Percentiles rank a stretch among this genome's conserved stretches.
These are phyloP conservation scores for Benitochromis conjunctus DNA, from an alignment of 2,113 vertebrate genomes.

Conservation along the genomic window DNA sequence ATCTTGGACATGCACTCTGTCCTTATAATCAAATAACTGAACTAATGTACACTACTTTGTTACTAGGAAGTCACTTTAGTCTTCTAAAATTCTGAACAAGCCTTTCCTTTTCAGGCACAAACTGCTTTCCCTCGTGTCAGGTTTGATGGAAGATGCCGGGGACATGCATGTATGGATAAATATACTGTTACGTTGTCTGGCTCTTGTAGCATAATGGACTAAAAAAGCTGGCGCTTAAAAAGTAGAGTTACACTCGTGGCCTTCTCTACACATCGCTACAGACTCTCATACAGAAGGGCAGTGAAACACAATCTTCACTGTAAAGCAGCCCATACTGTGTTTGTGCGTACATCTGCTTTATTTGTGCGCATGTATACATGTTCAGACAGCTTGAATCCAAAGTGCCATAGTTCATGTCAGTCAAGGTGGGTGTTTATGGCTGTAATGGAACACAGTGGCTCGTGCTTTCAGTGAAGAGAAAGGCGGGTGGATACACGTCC, in stretches of 20 bases:
- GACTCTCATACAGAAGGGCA: not conserved
- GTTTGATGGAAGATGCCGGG: not conserved
- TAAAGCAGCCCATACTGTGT: not conserved
- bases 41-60: not conserved
- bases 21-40: not conserved
- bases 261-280: not conserved
- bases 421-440: slow-evolving; percentile 29
- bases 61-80: not conserved
- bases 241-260: not conserved
- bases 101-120: not conserved
- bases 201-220: not conserved
- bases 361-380: slow-evolving; percentile 6
- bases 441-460: not conserved
- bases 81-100: not conserved
- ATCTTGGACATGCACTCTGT: not conserved
- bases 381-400: slow-evolving; percentile 19
- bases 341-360: not conserved
- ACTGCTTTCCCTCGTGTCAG: not conserved
- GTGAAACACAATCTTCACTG: slow-evolving; percentile 9
- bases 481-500: not conserved
- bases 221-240: not conserved
- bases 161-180: not conserved
- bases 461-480: not conserved
- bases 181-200: not conserved
- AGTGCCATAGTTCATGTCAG: slow-evolving; percentile 24